A percentile compares a stretch with the other conserved stretches of the same genome.
Evolutionary conservation across 2,797 vertebrate species (phyloP).

Genomic region (Okamejei kenojei): DNA sequence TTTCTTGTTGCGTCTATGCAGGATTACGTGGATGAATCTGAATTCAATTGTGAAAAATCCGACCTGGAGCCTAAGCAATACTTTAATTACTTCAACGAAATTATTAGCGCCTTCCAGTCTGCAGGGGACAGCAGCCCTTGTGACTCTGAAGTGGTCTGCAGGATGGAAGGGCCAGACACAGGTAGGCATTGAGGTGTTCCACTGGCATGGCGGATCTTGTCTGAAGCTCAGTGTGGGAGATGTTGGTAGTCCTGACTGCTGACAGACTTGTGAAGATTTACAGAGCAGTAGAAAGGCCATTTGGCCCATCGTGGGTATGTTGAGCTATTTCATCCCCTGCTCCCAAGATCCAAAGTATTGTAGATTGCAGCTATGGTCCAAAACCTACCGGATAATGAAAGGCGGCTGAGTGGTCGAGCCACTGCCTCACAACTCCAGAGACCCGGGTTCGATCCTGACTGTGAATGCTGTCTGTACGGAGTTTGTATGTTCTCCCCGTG

Average conservation of each 20-base stretch:
- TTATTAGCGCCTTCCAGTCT: neutral
- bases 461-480: too few relatives aligned
- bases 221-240: neutral
- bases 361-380: too few relatives aligned
- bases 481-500: too few relatives aligned
- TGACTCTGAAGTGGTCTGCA: neutral
- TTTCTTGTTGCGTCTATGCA: neutral
- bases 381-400: too few relatives aligned
- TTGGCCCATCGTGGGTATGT: too few relatives aligned
- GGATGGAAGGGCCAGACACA: neutral
- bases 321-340: too few relatives aligned
- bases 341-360: too few relatives aligned
- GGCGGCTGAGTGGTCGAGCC: too few relatives aligned
- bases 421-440: too few relatives aligned
- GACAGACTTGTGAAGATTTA: too few relatives aligned
- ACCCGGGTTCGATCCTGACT: too few relatives aligned
- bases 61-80: slow-evolving; percentile 1
- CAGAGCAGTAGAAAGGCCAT: too few relatives aligned
- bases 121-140: slow-evolving; percentile 12
- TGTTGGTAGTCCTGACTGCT: neutral
- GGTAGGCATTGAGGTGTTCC: neutral
- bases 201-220: neutral
- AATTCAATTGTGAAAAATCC: slow-evolving; percentile 26
- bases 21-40: slow-evolving; percentile 12
- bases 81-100: slow-evolving; percentile 27